A percentile compares a stretch with the other conserved stretches of the same genome.
These are phyloP conservation scores for Labrus mixtus DNA, from an alignment of 2,113 vertebrate species.

Conservation along the genomic window DNA sequence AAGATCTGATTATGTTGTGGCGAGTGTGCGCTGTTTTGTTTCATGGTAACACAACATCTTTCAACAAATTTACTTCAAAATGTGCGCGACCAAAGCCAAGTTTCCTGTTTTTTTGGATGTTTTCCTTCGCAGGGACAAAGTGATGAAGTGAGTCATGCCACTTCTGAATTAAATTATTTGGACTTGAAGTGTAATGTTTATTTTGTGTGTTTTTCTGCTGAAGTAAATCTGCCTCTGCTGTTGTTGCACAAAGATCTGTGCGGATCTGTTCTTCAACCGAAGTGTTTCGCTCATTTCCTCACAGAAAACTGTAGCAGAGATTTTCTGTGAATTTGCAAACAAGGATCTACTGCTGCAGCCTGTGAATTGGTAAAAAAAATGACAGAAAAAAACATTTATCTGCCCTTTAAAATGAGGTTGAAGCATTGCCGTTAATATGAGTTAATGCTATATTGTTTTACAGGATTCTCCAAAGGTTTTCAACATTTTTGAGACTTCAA, in stretches of 20 bases:
- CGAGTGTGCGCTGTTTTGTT: slow-evolving; percentile 14
- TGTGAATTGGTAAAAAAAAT: neutral
- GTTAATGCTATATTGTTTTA: slow-evolving; percentile 31
- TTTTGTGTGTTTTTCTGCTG: slow-evolving; percentile 22
- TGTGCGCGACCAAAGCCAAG: slow-evolving; percentile 11
- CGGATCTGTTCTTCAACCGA: neutral
- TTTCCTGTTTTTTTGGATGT: slow-evolving; percentile 10
- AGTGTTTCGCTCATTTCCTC: slow-evolving; percentile 6
- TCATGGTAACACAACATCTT: slow-evolving; percentile 16
- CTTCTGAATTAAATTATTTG: slow-evolving; percentile 21
- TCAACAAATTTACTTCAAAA: neutral
- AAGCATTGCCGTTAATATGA: slow-evolving; percentile 20
- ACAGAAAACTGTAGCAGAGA: neutral
- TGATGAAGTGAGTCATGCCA: slow-evolving; percentile 15
- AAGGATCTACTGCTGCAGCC: slow-evolving; percentile 6
- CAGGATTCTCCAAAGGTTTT: neutral
- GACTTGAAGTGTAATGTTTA: slow-evolving; percentile 5
- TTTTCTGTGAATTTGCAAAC: slow-evolving; percentile 11
- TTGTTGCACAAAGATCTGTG: neutral
- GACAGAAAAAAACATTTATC: slow-evolving; percentile 13
- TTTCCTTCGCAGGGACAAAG: slow-evolving; percentile 2
- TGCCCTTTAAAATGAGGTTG: slow-evolving; percentile 7
- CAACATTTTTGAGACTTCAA: too few species aligned
- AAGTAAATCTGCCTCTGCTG: neutral
- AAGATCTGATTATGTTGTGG: slow-evolving; percentile 28